Evolutionary conservation across 2,113 vertebrate genomes (phyloP).

Genomic region (Oncorhynchus kisutch): DNA sequence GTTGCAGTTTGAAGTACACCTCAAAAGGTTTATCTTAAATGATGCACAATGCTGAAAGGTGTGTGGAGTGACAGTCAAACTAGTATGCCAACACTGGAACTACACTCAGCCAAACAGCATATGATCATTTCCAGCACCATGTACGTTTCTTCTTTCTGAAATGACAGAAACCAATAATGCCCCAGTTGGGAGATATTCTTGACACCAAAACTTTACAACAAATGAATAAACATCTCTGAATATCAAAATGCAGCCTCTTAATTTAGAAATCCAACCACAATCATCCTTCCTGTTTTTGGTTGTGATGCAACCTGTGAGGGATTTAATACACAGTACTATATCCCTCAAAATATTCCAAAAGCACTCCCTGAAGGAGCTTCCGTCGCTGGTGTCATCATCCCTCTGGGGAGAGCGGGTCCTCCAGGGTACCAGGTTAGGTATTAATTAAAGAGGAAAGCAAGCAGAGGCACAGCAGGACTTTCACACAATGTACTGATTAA

Average conservation of each 20-base stretch:
- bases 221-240: neutral
- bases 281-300: neutral
- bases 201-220: slow-evolving; percentile 4
- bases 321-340: neutral
- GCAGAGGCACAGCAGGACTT: slow-evolving; percentile 20
- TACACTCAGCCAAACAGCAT: no score
- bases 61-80: no score
- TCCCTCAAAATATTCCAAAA: slow-evolving; percentile 3
- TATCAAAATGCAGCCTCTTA: neutral
- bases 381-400: slow-evolving; percentile 16
- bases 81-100: no score
- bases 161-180: neutral
- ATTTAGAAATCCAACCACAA: slow-evolving; percentile 2
- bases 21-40: no score
- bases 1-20: no score
- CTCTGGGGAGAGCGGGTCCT: slow-evolving; percentile 20
- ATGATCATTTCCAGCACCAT: no score
- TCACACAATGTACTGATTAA: slow-evolving; percentile 22
- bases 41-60: no score
- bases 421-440: slow-evolving; percentile 7
- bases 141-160: no score
- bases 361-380: slow-evolving; percentile 18
- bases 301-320: neutral
- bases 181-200: slow-evolving; percentile 1
- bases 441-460: slow-evolving; percentile 41